Base-by-base conservation (phyloP, 2,113 vertebrate species). In the Anhinga rufa region DNA sequence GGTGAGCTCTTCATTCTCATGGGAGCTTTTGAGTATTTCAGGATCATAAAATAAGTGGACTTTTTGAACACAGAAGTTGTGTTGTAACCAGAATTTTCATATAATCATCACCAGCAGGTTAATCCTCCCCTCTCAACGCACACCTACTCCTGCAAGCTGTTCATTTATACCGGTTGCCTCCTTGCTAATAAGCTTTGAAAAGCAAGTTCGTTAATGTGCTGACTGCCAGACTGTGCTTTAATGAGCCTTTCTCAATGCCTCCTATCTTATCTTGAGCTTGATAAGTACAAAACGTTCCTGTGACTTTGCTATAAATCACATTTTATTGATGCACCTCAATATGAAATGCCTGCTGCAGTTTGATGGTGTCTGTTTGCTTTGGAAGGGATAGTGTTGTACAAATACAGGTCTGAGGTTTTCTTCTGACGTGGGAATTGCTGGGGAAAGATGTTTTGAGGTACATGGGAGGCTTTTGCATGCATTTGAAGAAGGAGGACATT, bases 261-360 rank as follows among this genome's bases (percentile, higher is more conserved):
- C 66, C 84, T 95, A 82, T 94, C 96, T 97, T 96, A 97, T 97
- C 96, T 86, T 10, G 11, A 51, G 60, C 38, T 14, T 9, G 84
- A 96, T 94, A 96, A 97, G 91, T 29, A 34, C 79, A 36, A 28
- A 94, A 93, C 29, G 93, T 87, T 92, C 82, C 54, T 34, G 91
- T 38, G 79, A 36, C 91, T 57, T 55, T 28, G 92, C 92, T 78
- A 71, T 90, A 93, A 89, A 96, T 89, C 90, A 69, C 85, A 11
- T 91, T 91, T 96, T 94, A 94, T 96, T 89, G 95, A 61, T 70
- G 81, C 14, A 21, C 40, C 90, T 72, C 66, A 60, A 42, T 55
- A 28, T 9, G 83, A 68, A 52, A 92, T 16, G 70, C 58, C 69
- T 57, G 78, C 62, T 31, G 75, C 14, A 18, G 49, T 66, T 60